Evolutionary conservation across 2,797 vertebrate genomes (phyloP).

Genomic region (Vireo griseus): DNA sequence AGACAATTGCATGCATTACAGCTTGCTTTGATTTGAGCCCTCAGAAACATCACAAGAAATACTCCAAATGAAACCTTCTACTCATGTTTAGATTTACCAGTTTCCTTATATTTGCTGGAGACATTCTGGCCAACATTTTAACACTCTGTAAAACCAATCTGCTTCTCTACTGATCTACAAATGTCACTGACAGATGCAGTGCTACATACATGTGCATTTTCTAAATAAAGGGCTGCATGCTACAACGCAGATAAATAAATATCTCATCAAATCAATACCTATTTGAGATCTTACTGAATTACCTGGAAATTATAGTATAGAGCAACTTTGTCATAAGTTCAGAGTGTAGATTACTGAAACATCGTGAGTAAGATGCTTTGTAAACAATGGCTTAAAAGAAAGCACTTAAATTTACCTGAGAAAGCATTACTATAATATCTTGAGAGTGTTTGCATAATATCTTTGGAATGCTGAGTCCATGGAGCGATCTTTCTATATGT

Average conservation of each 20-base stretch:
- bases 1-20: not conserved
- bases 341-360: not conserved
- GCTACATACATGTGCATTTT: not conserved
- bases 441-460: constrained; percentile 97
- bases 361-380: not conserved
- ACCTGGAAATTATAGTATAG: not conserved
- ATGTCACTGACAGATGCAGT: not conserved
- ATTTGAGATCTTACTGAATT: not conserved
- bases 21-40: not conserved
- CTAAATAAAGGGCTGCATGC: not conserved
- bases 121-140: not conserved
- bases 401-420: constrained; percentile 80
- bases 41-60: not conserved
- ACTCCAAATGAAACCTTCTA: not conserved
- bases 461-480: constrained; percentile 97
- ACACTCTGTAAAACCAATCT: not conserved
- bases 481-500: constrained; percentile 98
- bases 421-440: constrained; percentile 98
- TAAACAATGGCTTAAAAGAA: not conserved
- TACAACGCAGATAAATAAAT: not conserved
- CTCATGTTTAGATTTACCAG: not conserved
- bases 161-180: not conserved
- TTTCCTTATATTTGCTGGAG: not conserved
- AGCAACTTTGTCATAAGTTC: not conserved
- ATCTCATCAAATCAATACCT: not conserved